A percentile compares a stretch with the other conserved stretches of the same genome.
Conservation (phyloP, 1,140 invertebrate genomes). For the Zaprionus africanus region DNA sequence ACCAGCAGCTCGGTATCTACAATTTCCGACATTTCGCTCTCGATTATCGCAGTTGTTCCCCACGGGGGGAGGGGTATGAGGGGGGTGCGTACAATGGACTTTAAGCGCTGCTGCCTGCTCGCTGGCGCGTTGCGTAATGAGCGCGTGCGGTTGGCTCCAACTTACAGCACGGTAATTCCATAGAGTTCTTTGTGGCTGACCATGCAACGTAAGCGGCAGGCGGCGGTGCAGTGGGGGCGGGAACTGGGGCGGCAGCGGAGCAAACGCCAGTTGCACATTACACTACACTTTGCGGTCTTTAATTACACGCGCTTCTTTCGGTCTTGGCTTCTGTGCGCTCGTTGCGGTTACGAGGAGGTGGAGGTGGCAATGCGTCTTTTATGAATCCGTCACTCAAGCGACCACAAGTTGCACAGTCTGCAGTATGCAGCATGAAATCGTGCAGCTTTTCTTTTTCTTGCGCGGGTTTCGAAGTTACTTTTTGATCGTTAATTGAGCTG, state of each 20-base stretch:
- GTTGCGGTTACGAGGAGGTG: background rate
- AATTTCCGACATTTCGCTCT: conserved; percentile 73
- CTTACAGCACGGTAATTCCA: conserved; percentile 58
- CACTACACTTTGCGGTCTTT: conserved; percentile 41
- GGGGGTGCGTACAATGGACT: background rate
- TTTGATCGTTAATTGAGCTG: background rate
- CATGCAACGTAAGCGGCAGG: conserved; percentile 1
- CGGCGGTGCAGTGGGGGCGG: background rate
- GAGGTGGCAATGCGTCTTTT: background rate
- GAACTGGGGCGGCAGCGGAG: conserved; percentile 1
- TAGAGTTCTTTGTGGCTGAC: conserved; percentile 40
- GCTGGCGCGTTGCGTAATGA: conserved; percentile 54
- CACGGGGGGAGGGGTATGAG: background rate
- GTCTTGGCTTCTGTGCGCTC: background rate
- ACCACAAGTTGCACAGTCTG: background rate
- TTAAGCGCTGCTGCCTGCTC: conserved; percentile 15
- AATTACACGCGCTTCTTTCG: conserved; percentile 30
- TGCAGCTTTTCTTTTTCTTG: background rate
- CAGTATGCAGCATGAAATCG: background rate
- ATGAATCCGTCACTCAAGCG: background rate
- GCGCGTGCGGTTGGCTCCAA: conserved; percentile 29
- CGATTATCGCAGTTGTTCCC: background rate
- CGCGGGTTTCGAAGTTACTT: background rate
- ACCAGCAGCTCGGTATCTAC: conserved; percentile 81
- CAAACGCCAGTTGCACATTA: conserved; percentile 1